Base-by-base conservation (phyloP, 2,797 vertebrate genomes). In the Rhabdophis nuchalis region DNA sequence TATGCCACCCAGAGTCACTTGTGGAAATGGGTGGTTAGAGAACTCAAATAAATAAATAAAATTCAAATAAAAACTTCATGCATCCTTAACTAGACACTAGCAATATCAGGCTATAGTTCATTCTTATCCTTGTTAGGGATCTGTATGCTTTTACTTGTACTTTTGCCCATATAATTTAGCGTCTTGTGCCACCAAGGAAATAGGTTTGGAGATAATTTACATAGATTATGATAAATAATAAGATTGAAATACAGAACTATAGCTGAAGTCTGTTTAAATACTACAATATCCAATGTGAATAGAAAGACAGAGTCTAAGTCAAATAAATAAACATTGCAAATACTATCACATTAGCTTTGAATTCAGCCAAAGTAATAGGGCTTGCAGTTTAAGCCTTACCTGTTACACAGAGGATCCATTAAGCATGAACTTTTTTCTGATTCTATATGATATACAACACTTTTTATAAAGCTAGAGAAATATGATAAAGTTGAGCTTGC, bases 401-500 rank as follows among this genome's bases (percentile, higher is more conserved):
- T 23, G 10, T 10, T 46, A 25, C 4, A 3, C n/a, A 3, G 13
- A 16, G 1, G 0, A 1, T 53, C 32, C 87, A 23, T 36, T 36
- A 36, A 88, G 3, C 90, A 72, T 90, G 60, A 46, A 87, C 4
- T 5, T 82, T 64, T n/a, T 32, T 58, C n/a, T 54, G 91, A 60
- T 91, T 85, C 58, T 94, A 25, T 64, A 85, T 88, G 53, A 77
- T 90, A 87, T 94, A 14, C 10, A 50, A 2, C 0, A 0, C 9
- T 0, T 86, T 50, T 86, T n/a, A n/a, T n/a, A n/a, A 77, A 4
- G 93, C 95, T 93, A 93, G 54, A 52, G 60, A 93, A 6, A 93
- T 60, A 85, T 29, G 5, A 61, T 92, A 93, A 94, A 92, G 90
- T 94, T 91, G 86, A 68, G 7, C 68, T 54, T 25, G 57, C 96